Evolutionary conservation across 2,888 invertebrate species (phyloP), one percentile per base, ranked within the genome.

Genomic region (Parnassius apollo): DNA sequence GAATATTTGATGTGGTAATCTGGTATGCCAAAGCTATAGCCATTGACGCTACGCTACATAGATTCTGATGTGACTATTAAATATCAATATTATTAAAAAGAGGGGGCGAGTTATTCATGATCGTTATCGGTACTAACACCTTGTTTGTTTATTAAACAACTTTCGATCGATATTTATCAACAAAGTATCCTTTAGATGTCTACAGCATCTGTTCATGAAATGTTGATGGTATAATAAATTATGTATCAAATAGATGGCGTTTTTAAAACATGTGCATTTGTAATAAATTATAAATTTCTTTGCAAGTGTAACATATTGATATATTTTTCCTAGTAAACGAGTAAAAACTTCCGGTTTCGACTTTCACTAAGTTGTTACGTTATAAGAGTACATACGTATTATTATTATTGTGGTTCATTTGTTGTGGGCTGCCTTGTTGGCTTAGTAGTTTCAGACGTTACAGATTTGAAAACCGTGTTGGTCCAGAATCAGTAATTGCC

Each of bases 11-110:
- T 86, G 82, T 75, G 77, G 83, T 83, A 84, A 88, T 90, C 87
- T 83, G 86, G 86, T 84, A 88, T 88, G 82, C 85, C 74, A 73
- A 83, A 77, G 82, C 82, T 77, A 82, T 80, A 81, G 35, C 35
- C 75, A 74, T 74, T 69, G 74, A 77, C 74, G 83, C 87, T 89
- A 87, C 81, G 77, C 90, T 89, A 89, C 90, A 81, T 86, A 69
- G 77, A 74, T 76, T 82, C 80, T 82, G 84, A 82, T 80, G 81
- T 75, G 84, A 85, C 88, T 87, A 86, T 88, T 85, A 88, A 88
- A 86, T 84, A 88, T 88, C 87, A 86, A 91, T 91, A 91, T 90
- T 86, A 88, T 90, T 86, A 88, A 84, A 83, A 79, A 75, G 83
- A 78, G 83, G 81, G 72, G 77, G 83, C 79, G 75, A 82, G 80